phyloP scores from a whole-genome alignment of 2,888 invertebrate genomes.

The Lacanobia wlatinum region DNA sequence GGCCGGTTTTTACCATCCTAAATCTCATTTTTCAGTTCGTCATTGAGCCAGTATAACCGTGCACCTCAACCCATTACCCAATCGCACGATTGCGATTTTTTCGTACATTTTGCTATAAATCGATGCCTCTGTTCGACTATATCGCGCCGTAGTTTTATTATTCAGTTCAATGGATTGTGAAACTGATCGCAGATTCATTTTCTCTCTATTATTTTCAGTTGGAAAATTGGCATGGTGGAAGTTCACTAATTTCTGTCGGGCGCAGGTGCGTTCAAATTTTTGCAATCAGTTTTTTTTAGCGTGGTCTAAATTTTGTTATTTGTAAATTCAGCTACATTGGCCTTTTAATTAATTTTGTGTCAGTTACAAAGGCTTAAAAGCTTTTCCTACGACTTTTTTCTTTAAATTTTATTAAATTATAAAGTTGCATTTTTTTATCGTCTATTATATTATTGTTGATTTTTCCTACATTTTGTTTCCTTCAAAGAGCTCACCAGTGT shows the following conservation, averaged over 20 bases:
- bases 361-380: background rate
- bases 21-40: constrained; percentile 37
- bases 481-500: no score
- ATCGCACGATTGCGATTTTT: constrained; percentile 43
- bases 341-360: constrained; percentile 6
- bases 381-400: background rate
- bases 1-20: background rate
- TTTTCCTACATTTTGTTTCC: no score
- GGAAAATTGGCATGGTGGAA: constrained; percentile 39
- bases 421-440: background rate
- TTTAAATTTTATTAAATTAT: background rate
- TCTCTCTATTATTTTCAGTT: constrained; percentile 38
- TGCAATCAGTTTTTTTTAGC: constrained; percentile 38
- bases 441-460: no score
- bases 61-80: constrained; percentile 50
- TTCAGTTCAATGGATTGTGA: constrained; percentile 75
- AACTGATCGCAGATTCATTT: constrained; percentile 70
- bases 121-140: constrained; percentile 51
- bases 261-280: constrained; percentile 65
- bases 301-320: constrained; percentile 8
- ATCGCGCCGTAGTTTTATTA: constrained; percentile 70
- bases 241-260: constrained; percentile 46
- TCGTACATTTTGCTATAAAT: constrained; percentile 47
- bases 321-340: background rate
- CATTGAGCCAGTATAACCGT: constrained; percentile 46